Conservation (phyloP, 2,113 vertebrate species). For the Macrotis lagotis region DNA sequence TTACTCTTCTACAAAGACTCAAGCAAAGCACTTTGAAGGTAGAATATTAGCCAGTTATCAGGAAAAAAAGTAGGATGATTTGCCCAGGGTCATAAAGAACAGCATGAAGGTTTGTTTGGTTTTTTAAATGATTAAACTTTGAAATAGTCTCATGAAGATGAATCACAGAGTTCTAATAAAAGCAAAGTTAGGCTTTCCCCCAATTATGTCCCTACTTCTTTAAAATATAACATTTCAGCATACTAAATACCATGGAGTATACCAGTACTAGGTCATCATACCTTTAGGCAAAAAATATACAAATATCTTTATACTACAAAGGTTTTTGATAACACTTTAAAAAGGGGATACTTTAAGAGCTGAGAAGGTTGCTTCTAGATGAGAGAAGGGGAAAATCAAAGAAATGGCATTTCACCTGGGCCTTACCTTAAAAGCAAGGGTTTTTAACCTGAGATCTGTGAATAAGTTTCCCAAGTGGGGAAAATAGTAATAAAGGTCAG, state of each 20-base stretch:
- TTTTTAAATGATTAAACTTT: background rate
- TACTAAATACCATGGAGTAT: background rate
- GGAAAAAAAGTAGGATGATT: background rate
- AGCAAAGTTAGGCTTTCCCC: background rate
- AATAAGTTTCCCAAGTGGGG: background rate
- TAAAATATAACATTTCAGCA: background rate
- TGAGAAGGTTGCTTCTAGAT: background rate
- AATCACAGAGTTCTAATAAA: background rate
- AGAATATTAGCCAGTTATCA: background rate
- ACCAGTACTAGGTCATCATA: background rate
- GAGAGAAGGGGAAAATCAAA: background rate
- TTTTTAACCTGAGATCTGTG: background rate
- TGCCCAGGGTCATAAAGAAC: background rate
- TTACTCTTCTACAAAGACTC: conserved; percentile 6
- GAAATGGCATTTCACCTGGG: background rate
- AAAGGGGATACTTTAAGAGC: background rate
- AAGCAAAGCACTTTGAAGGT: background rate
- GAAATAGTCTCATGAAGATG: background rate
- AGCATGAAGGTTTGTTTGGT: background rate
- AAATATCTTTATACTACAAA: background rate
- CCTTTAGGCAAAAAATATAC: background rate
- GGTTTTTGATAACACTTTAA: background rate
- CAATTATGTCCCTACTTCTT: background rate
- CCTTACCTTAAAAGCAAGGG: background rate
- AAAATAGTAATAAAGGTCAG: background rate